phyloP scores from a whole-genome alignment of 1,140 invertebrate species.

The Hycleus cichorii region DNA sequence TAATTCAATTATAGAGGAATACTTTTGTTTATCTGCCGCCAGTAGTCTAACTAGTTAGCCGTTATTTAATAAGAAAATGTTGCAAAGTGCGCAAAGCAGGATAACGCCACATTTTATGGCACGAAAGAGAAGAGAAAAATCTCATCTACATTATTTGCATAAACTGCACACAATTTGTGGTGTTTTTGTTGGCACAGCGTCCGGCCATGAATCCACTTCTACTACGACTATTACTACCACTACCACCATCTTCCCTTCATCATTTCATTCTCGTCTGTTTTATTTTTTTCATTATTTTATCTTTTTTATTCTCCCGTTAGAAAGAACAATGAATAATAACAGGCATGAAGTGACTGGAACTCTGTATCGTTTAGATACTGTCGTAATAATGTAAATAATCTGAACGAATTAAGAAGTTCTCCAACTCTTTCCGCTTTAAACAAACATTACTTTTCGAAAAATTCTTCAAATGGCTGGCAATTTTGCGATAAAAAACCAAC shows the following conservation, averaged over 20 bases:
- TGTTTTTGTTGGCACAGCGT: conserved; percentile 16
- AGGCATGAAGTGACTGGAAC: conserved; percentile 1
- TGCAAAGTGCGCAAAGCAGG: conserved; percentile 32
- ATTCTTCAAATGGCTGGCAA: too few species aligned
- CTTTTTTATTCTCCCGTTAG: not conserved
- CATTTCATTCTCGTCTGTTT: too few species aligned
- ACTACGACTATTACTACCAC: too few species aligned
- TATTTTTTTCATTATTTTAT: too few species aligned
- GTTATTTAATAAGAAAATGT: conserved; percentile 39
- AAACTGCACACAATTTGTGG: conserved; percentile 13
- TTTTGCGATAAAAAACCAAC: too few species aligned
- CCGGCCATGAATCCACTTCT: conserved; percentile 7
- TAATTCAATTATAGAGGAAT: too few species aligned
- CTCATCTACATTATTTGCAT: conserved; percentile 18
- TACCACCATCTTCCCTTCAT: too few species aligned
- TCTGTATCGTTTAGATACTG: conserved; percentile 22
- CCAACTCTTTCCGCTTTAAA: conserved; percentile 19
- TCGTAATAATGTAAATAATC: conserved; percentile 26
- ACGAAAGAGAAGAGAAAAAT: conserved; percentile 19
- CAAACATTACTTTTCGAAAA: conserved; percentile 10
- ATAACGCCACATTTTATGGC: conserved; percentile 37
- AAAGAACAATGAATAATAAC: not conserved
- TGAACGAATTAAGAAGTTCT: conserved; percentile 24
- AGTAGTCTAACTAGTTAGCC: conserved; percentile 4
- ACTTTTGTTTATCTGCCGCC: too few species aligned